Conservation (phyloP, 2,797 vertebrate genomes). For the Rhabdophis nuchalis region DNA sequence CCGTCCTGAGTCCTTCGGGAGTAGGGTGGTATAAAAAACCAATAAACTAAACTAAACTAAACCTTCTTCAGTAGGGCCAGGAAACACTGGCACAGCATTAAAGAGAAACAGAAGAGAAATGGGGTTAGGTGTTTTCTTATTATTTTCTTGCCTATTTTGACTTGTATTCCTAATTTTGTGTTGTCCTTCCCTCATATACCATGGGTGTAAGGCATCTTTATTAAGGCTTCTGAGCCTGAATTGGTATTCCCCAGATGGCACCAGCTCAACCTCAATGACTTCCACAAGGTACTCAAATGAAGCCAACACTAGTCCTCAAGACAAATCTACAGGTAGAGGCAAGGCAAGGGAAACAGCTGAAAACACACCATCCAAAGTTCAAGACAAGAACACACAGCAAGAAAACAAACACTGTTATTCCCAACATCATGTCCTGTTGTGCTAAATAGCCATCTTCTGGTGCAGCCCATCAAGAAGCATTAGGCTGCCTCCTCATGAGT, state of each 20-base stretch:
- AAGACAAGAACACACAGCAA: neutral
- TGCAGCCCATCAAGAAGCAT: neutral
- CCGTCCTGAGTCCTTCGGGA: too few species aligned
- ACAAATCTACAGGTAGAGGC: neutral
- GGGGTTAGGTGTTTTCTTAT: neutral
- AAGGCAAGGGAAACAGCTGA: neutral
- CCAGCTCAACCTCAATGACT: neutral
- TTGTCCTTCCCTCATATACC: neutral
- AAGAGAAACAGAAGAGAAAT: neutral
- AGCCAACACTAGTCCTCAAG: neutral
- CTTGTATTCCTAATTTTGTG: neutral
- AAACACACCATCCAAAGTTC: neutral
- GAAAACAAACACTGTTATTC: neutral
- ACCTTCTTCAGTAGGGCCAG: neutral
- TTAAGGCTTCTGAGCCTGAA: neutral
- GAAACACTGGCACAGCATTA: neutral
- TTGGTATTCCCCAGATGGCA: neutral
- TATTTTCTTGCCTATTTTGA: neutral
- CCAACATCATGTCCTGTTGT: neutral
- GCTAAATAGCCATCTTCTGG: neutral
- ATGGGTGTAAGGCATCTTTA: neutral
- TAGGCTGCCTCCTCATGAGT: neutral
- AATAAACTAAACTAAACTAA: too few species aligned
- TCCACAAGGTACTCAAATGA: neutral
- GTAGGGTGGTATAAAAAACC: too few species aligned